A percentile compares a stretch with the other conserved stretches of the same genome.
Evolutionary conservation across 1,140 invertebrate genomes (phyloP).

Genomic region (Drosophila willistoni): DNA sequence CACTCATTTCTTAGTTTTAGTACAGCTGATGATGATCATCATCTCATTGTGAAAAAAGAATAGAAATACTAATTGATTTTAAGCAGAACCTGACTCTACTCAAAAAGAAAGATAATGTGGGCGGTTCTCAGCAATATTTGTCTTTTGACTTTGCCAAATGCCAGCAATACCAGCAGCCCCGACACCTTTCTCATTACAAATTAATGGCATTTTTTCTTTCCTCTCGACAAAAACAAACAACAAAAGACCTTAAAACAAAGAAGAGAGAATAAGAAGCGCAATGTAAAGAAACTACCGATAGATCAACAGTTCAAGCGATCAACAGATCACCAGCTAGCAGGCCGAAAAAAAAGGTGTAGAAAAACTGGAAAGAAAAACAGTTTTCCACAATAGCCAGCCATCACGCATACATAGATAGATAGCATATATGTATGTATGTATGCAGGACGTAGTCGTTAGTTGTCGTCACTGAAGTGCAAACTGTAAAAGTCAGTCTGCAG

Average conservation of each 20-base stretch:
- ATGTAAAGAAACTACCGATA: conserved; percentile 46
- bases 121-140: conserved; percentile 68
- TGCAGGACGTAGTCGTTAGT: conserved; percentile 58
- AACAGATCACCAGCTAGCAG: conserved; percentile 9
- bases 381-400: conserved; percentile 27
- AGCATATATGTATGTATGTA: not conserved
- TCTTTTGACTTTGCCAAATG: conserved; percentile 67
- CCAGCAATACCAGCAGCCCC: conserved; percentile 29
- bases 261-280: conserved; percentile 32
- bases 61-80: conserved; percentile 76
- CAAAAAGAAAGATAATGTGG: conserved; percentile 28
- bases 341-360: conserved; percentile 51
- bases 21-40: conserved; percentile 59
- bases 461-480: conserved; percentile 54
- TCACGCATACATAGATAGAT: not conserved
- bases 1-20: conserved; percentile 39
- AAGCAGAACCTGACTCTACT: conserved; percentile 68
- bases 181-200: conserved; percentile 82
- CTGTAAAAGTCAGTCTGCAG: conserved; percentile 37
- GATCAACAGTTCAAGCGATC: not conserved
- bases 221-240: conserved; percentile 2
- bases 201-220: conserved; percentile 67
- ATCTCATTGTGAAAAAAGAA: conserved; percentile 38
- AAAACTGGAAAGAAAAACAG: conserved; percentile 65
- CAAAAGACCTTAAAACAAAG: conserved; percentile 50